phyloP scores from a whole-genome alignment of 2,888 invertebrate genomes.

The Encarsia formosa region DNA sequence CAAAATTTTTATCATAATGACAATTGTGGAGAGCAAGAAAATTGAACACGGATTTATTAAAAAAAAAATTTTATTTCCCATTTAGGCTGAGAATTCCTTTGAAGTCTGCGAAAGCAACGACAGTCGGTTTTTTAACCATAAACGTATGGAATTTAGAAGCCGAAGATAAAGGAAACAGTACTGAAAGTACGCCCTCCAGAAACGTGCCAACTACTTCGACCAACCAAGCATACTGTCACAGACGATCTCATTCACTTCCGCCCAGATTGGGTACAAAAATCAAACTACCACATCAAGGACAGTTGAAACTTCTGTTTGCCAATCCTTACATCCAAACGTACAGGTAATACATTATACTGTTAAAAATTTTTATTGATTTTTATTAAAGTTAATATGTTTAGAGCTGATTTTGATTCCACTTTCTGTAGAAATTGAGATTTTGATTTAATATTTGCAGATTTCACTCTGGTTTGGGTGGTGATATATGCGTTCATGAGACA shows the following conservation, averaged over 20 bases:
- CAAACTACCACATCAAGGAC: slow-evolving; percentile 76
- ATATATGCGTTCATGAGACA: slow-evolving; percentile 88
- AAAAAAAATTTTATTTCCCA: background rate
- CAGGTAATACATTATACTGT: slow-evolving; percentile 41
- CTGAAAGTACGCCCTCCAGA: slow-evolving; percentile 65
- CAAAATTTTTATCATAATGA: no score
- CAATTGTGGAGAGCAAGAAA: no score
- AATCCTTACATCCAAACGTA: slow-evolving; percentile 64
- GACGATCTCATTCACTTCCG: slow-evolving; percentile 81
- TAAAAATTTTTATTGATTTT: background rate
- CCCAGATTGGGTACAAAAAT: slow-evolving; percentile 77
- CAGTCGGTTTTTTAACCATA: slow-evolving; percentile 79
- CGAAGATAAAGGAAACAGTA: slow-evolving; percentile 67
- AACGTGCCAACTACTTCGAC: slow-evolving; percentile 51
- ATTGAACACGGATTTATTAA: no score
- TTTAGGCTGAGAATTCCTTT: slow-evolving; percentile 59
- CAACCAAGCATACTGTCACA: slow-evolving; percentile 58
- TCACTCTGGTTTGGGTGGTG: slow-evolving; percentile 86
- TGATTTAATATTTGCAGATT: slow-evolving; percentile 56
- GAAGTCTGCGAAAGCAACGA: slow-evolving; percentile 60
- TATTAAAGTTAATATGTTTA: background rate
- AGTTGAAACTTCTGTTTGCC: slow-evolving; percentile 67
- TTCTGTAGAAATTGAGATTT: background rate
- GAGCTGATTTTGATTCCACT: no score
- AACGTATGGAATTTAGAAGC: slow-evolving; percentile 83